These are phyloP conservation scores for Xanthia icteritia DNA, from an alignment of 2,888 invertebrate species.

Conservation along the genomic window DNA sequence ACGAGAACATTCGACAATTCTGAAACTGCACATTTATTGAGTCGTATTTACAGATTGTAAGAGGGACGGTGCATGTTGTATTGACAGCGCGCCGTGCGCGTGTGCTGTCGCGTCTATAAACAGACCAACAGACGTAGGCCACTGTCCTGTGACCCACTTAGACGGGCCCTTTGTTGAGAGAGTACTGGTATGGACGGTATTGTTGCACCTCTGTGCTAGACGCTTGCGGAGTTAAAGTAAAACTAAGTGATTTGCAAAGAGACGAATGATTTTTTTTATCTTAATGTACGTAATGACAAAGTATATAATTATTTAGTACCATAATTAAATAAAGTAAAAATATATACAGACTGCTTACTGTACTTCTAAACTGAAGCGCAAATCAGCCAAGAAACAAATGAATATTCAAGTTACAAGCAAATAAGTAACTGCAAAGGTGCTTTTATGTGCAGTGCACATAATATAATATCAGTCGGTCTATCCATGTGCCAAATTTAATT, in stretches of 20 bases:
- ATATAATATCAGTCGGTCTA: too few relatives aligned
- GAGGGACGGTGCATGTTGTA: conserved; percentile 17
- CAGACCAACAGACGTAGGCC: conserved; percentile 25
- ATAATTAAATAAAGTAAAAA: background rate
- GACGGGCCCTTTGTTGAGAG: conserved; percentile 12
- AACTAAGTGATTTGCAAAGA: background rate
- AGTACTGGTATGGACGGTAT: background rate
- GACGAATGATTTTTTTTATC: too few relatives aligned
- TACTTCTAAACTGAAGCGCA: too few relatives aligned
- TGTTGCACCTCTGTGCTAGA: conserved; percentile 3
- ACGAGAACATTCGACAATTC: conserved; percentile 20
- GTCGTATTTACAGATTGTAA: conserved; percentile 9
- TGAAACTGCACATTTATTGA: conserved; percentile 7
- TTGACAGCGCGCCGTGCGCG: conserved; percentile 21
- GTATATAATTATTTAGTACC: background rate
- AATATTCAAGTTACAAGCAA: background rate
- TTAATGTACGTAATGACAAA: background rate
- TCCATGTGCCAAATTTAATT: too few relatives aligned
- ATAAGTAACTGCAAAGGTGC: background rate
- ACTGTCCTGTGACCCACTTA: conserved; percentile 55
- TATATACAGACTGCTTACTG: too few relatives aligned
- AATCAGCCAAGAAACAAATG: background rate
- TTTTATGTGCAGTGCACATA: background rate
- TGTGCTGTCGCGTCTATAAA: conserved; percentile 28
- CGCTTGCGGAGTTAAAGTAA: background rate